Conservation (phyloP, 2,888 invertebrate species). For the Xestia c-nigrum region DNA sequence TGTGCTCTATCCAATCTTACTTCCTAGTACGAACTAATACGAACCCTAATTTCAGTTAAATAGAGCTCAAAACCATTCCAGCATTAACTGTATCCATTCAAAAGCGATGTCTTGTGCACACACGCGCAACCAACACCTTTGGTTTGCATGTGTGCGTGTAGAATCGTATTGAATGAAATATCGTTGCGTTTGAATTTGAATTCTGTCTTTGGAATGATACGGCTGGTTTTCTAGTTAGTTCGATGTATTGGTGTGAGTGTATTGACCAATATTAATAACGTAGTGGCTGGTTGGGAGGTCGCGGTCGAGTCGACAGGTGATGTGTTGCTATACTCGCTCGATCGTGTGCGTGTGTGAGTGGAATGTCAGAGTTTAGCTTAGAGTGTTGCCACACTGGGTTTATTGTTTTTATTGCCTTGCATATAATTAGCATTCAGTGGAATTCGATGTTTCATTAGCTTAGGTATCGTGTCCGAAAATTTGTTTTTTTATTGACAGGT, state of each 20-base stretch:
- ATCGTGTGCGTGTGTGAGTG: conserved; percentile 80
- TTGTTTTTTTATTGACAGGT: conserved; percentile 34
- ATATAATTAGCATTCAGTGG: conserved; percentile 57
- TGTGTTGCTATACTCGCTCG: conserved; percentile 78
- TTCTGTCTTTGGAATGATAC: conserved; percentile 65
- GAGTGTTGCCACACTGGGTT: conserved; percentile 63
- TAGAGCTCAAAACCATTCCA: conserved; percentile 71
- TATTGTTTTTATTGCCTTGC: conserved; percentile 64
- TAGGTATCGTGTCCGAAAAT: conserved; percentile 26
- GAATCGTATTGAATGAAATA: conserved; percentile 71
- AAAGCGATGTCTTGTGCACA: conserved; percentile 83
- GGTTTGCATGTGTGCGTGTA: conserved; percentile 75
- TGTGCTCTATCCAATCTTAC: conserved; percentile 88
- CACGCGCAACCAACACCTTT: conserved; percentile 81
- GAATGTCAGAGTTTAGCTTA: conserved; percentile 87
- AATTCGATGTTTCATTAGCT: conserved; percentile 39
- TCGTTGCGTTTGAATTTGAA: conserved; percentile 67
- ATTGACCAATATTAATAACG: conserved; percentile 88
- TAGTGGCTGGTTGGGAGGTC: conserved; percentile 84
- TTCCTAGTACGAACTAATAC: conserved; percentile 82
- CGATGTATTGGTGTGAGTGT: conserved; percentile 75
- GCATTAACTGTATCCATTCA: conserved; percentile 82
- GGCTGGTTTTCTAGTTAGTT: conserved; percentile 67
- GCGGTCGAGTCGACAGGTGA: conserved; percentile 87
- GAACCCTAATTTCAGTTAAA: conserved; percentile 67